phyloP scores from a whole-genome alignment of 2,888 invertebrate genomes.

The Zele albiditarsus region DNA sequence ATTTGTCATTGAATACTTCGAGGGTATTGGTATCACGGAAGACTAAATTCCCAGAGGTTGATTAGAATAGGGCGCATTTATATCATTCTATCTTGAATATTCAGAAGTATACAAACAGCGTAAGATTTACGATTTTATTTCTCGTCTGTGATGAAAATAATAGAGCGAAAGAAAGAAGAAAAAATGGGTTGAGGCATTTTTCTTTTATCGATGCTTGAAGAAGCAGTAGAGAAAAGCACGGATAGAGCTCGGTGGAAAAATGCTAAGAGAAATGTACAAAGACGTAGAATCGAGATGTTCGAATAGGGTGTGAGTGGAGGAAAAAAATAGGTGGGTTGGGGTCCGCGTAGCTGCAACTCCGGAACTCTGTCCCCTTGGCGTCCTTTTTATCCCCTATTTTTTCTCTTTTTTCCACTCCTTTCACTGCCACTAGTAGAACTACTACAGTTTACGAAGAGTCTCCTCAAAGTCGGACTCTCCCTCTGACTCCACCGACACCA shows the following conservation, averaged over 20 bases:
- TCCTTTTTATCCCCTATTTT: background rate
- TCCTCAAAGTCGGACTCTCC: background rate
- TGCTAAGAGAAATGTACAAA: slow-evolving; percentile 41
- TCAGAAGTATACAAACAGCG: slow-evolving; percentile 34
- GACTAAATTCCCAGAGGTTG: too few relatives aligned
- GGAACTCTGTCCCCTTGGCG: slow-evolving; percentile 58
- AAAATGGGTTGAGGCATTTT: slow-evolving; percentile 10
- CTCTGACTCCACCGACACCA: background rate
- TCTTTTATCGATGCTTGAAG: background rate
- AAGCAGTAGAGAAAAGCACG: slow-evolving; percentile 37
- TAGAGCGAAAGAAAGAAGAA: slow-evolving; percentile 14
- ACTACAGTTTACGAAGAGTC: background rate
- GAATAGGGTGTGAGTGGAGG: slow-evolving; percentile 66
- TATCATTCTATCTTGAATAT: background rate
- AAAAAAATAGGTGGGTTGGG: slow-evolving; percentile 66
- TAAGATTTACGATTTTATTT: slow-evolving; percentile 28
- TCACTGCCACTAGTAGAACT: background rate
- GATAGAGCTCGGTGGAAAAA: slow-evolving; percentile 53
- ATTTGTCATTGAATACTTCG: too few relatives aligned
- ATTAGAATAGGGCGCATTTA: too few relatives aligned
- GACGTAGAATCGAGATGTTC: slow-evolving; percentile 55
- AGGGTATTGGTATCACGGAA: too few relatives aligned
- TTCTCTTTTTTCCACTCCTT: slow-evolving; percentile 39
- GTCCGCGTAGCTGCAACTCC: slow-evolving; percentile 66
- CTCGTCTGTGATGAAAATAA: background rate